Evolutionary conservation across 1,140 invertebrate genomes (phyloP), one percentile per base, ranked within the genome.

Genomic region (Pogonus chalceus): DNA sequence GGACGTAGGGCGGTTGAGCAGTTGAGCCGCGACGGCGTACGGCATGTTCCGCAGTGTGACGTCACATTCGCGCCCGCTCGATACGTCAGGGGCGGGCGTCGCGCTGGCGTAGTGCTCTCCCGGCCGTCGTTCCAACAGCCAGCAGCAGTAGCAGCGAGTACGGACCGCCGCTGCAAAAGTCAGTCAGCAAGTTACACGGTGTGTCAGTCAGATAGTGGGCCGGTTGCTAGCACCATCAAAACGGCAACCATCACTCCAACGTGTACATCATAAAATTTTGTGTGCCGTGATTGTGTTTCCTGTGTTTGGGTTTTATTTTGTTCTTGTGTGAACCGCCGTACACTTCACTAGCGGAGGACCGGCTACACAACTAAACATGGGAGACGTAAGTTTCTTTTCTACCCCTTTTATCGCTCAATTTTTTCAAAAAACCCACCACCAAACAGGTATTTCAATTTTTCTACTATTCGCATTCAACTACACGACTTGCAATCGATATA

Each of bases 21-120:
- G 4, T 4, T 4, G 4, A 31, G 47, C 35, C 58, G 59, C 56
- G 55, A 52, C 58, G 60, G 58, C 58, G 58, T 56, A 57, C 18
- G 37, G 3, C 26, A 14, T 60, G 59, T 59, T 66, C 66, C 66
- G 66, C 66, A 68, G 66, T 68, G 60, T 68, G 66, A 68, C 66
- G 66, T 68, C 62, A 66, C 65, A 60, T 67, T 65, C 64, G 57
- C 55, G 59, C 56, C 60, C 61, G 63, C 62, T 43, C 37, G 37
- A 43, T 43, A 43, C 37, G 9, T 16, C 18, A 10, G 18, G 37
- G 18, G 37, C 14, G 37, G 7, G 37, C 18, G 4, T 16, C 4
- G 37, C 37, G 4, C 14, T 14, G 26, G 14, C 26, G 26, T 57
- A 66, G 65, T 66, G 61, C 59, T 63, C 64, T 62, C 64, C 62